Percentiles rank a stretch among this genome's conserved stretches.
phyloP scores from a whole-genome alignment of 2,113 vertebrate species.

The Loxodonta africana region DNA sequence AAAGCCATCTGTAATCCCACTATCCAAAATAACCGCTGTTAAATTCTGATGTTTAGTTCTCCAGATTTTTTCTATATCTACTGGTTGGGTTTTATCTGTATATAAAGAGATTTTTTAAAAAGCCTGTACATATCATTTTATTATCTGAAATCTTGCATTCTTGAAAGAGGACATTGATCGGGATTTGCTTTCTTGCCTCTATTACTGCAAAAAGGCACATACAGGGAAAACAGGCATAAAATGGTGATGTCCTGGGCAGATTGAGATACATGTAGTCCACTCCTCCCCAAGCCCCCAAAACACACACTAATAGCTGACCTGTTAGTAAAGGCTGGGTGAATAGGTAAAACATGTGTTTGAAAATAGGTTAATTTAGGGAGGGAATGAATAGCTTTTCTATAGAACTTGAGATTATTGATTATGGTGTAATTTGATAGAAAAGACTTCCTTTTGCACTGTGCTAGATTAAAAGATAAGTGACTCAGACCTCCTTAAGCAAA shows the following conservation, averaged over 20 bases:
- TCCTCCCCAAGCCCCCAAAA: background rate
- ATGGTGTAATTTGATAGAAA: conserved; percentile 15
- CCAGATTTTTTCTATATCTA: background rate
- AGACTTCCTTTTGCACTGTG: background rate
- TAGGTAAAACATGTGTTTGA: background rate
- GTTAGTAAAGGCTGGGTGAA: background rate
- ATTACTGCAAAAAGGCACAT: background rate
- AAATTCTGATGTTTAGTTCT: conserved; percentile 22
- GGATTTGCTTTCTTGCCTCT: conserved; percentile 33
- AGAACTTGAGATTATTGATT: conserved; percentile 22
- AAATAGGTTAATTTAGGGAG: conserved; percentile 33
- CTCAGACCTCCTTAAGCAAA: conserved; percentile 11
- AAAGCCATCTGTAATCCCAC: background rate
- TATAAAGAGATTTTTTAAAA: conserved; percentile 1
- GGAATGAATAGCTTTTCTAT: background rate
- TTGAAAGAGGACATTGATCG: conserved; percentile 7
- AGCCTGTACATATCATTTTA: background rate
- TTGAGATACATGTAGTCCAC: background rate
- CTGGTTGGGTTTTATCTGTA: background rate
- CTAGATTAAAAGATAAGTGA: conserved; percentile 48
- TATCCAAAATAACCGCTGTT: background rate
- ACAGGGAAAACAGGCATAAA: background rate
- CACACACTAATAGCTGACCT: background rate
- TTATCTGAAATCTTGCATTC: conserved; percentile 32
- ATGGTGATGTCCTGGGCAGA: background rate